phyloP scores from a whole-genome alignment of 2,113 vertebrate species.

The Rhagologus leucostigma region DNA sequence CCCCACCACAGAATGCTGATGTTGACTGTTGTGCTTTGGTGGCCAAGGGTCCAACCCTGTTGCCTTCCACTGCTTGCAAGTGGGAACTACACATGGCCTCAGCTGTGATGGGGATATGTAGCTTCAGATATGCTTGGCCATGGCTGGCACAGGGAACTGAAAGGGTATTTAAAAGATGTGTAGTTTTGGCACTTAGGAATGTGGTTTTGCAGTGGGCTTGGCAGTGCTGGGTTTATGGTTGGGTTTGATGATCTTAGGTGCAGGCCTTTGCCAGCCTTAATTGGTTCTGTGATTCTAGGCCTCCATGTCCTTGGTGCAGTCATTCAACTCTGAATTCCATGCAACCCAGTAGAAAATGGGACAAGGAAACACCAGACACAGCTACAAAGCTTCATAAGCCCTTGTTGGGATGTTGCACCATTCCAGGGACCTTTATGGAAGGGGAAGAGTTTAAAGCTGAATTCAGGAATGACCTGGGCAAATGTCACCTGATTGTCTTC shows the following conservation, averaged over 20 bases:
- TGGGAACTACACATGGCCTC: not conserved
- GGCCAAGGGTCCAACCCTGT: not conserved
- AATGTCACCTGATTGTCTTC: not conserved
- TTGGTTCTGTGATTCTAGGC: not conserved
- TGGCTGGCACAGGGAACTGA: not conserved
- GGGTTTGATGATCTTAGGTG: not conserved
- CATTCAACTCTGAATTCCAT: not conserved
- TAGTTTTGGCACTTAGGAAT: not conserved
- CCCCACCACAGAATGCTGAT: not conserved
- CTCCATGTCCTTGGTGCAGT: not conserved
- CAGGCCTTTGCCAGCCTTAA: not conserved
- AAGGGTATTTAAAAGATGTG: not conserved
- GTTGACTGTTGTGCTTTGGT: not conserved
- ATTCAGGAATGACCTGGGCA: not conserved
- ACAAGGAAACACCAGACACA: not conserved
- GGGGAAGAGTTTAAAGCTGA: not conserved
- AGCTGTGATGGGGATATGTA: not conserved
- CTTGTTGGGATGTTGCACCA: not conserved
- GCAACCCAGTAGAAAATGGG: not conserved
- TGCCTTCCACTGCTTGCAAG: not conserved
- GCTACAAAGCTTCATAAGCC: not conserved
- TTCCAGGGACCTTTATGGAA: not conserved
- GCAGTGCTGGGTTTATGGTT: not conserved
- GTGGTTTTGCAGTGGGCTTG: not conserved
- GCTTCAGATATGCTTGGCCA: not conserved